Base-by-base conservation (phyloP, 1,140 invertebrate genomes). In the Mamestra configurata region DNA sequence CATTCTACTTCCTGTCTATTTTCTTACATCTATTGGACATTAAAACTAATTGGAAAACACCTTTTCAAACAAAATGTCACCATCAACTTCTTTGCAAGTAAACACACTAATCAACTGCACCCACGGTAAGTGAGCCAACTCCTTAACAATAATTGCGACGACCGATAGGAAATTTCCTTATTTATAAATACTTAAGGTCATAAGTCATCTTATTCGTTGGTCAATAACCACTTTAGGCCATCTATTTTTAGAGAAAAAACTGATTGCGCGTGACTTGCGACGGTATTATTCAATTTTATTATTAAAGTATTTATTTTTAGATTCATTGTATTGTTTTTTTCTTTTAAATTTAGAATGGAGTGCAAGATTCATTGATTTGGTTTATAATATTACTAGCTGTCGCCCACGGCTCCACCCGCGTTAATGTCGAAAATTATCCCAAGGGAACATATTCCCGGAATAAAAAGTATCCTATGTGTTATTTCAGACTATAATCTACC, bases 91-190 rank as follows among this genome's bases (percentile, higher is more conserved):
- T 15, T 11, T 7, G 8, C n/a, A 53, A 53, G 7, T 8, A 53
- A 20, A 22, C 51, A 10, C 15, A n/a, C 15, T n/a, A 46, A 55
- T 55, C 22, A 55, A 11, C 53, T 61, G 35, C 15, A 40, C 18
- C 10, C 1, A 57, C 55, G 43, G 11, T 15, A 40, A 64, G 18
- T 64, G 59, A 40, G 59, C 59, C 40, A 64, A 37, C 59, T 20
- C 20, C 59, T 40, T 40, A 20, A 64, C 35, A 22, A 40, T 40
- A 20, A 64, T 64, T 40, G 59, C 35, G 15, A 31, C 10, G 18
- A 64, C 18, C 35, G 59, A 64, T 64, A 64, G 35, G 59, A 64
- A 64, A 64, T 64, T 64, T 64, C 59, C 35, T 64, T 1, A 64
- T 31, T 8, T 64, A 64, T 64, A 37, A 20, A 64, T 64, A 64